Evolutionary conservation across 1,140 invertebrate genomes (phyloP).

Genomic region (Apis mellifera): Amel_HAv3.1 CM009940.2:9876001-9876500

Average conservation of each 20-base stretch:
- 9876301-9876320: not conserved
- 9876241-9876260: not conserved
- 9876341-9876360: not conserved
- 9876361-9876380: conserved; percentile 7
- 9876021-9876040: conserved; percentile 74
- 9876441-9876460: conserved; percentile 25
- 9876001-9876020: conserved; percentile 83
- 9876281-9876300: not conserved
- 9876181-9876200: not conserved
- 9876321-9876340: not conserved
- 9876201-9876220: not conserved
- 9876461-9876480: not conserved
- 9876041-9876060: conserved; percentile 78
- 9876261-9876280: not conserved
- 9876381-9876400: conserved; percentile 9
- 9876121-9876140: conserved; percentile 29
- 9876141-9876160: not conserved
- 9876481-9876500: not conserved
- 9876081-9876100: conserved; percentile 73
- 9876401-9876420: conserved; percentile 39
- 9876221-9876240: not conserved
- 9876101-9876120: conserved; percentile 71
- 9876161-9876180: not conserved
- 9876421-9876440: not conserved
- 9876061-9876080: conserved; percentile 83